Base-by-base conservation (phyloP, 35 echinoderm and acorn worm species). In the Stichopus chloronotus region DNA sequence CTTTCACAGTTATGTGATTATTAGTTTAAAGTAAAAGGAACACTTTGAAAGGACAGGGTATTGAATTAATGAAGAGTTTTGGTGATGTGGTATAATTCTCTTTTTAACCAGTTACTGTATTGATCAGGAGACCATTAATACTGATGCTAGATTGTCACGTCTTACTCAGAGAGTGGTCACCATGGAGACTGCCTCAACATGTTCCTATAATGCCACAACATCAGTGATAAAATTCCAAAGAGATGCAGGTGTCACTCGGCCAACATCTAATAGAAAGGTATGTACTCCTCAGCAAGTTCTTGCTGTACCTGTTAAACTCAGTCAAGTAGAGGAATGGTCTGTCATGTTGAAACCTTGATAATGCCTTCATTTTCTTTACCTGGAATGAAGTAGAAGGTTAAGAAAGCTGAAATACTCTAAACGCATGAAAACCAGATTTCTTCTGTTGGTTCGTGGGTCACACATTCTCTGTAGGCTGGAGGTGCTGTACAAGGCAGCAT, bases 211-310 rank as follows among this genome's bases (percentile, higher is more conserved):
- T 88, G 25, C 57, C 24, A 43, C 57, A 69, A 57, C 20, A 12
- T 60, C 86, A 60, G 86, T 88, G 11, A 88, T 88, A 6, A 88
- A 88, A 88, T 23, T 88, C 58, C 58, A 13, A 21, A 88, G 86
- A 43, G 58, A 57, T 4, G 20, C 10, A 55, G n/a, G 52, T 13
- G 52, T 55, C 21, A 83, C 8, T 55, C n/a, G 17, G 43, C 25
- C 80, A 17, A 55, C 80, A 14, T 65, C 61, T 17, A 65, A 65
- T 11, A 83, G 55, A 9, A 83, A 83, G 55, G 14, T 56, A 56
- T 21, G 23, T 6, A 78, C 43, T 13, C n/a, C 10, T 55, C 7
- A 9, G 4, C 7, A 12, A 53, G n/a, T 56, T 56, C 6, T 43
- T 9, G 8, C 0, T 81, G 10, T 30, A 25, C 23, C 25, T 83